phyloP scores from a whole-genome alignment of 2,113 vertebrate genomes.

The Candoia aspera region DNA sequence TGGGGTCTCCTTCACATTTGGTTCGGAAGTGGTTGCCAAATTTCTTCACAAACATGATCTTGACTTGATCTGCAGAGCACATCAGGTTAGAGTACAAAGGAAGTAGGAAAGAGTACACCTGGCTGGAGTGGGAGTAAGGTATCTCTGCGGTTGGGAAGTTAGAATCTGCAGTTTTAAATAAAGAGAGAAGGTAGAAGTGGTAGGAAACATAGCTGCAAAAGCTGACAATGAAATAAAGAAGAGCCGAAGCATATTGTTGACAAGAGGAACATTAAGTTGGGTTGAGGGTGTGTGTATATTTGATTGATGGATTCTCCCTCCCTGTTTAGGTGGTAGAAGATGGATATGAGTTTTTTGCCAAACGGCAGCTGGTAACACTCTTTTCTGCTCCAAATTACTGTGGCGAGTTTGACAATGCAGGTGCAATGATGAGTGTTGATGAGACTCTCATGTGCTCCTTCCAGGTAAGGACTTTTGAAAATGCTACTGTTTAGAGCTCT shows the following conservation, averaged over 20 bases:
- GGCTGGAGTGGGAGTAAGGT: accelerated
- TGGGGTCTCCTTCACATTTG: constrained; percentile 94
- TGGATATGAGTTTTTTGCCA: constrained; percentile 96
- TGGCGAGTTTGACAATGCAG: constrained; percentile 95
- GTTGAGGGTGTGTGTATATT: not conserved
- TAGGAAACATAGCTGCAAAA: too few relatives aligned
- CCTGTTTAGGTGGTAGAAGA: constrained; percentile 90
- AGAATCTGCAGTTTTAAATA: not conserved
- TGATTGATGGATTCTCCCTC: not conserved
- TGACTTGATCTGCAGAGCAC: constrained; percentile 96
- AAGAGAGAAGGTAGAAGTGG: not conserved
- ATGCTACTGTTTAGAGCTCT: not conserved
- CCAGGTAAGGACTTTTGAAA: constrained; percentile 76
- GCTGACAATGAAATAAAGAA: not conserved
- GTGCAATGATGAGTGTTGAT: constrained; percentile 97
- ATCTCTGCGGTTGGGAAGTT: not conserved
- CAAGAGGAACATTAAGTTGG: not conserved
- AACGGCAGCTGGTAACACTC: constrained; percentile 94
- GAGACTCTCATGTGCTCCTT: constrained; percentile 98
- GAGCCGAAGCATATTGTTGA: not conserved
- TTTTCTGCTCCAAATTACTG: constrained; percentile 98
- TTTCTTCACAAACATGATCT: constrained; percentile 97
- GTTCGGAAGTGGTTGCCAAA: constrained; percentile 94
- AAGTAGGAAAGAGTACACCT: too few relatives aligned
- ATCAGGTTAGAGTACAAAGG: constrained; percentile 80